A percentile compares a stretch with the other conserved stretches of the same genome.
These are phyloP conservation scores for Pomacea canaliculata DNA, from an alignment of 2,888 invertebrate species.

Conservation along the genomic window DNA sequence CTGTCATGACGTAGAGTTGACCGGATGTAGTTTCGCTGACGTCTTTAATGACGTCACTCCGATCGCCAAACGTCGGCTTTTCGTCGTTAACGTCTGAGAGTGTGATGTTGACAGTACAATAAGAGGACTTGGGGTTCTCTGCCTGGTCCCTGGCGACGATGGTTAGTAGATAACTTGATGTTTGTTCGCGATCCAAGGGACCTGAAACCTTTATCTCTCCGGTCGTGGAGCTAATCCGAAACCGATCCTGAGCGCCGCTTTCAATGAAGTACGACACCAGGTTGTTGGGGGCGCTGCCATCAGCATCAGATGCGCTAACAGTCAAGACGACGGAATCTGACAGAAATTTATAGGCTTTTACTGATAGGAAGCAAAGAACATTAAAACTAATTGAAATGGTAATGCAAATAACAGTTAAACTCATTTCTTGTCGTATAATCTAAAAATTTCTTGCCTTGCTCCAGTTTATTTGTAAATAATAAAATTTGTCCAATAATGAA, in stretches of 20 bases:
- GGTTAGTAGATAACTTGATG: conserved; percentile 48
- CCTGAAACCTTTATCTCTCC: conserved; percentile 90
- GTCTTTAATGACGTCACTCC: neutral
- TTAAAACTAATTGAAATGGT: too few relatives aligned
- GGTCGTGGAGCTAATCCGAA: conserved; percentile 86
- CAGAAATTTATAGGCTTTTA: neutral
- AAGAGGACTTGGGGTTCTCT: conserved; percentile 28
- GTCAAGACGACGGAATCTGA: neutral
- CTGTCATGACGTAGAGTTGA: conserved; percentile 12
- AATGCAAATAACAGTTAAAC: too few relatives aligned
- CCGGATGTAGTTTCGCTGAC: neutral
- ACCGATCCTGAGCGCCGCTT: conserved; percentile 91
- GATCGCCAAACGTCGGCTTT: conserved; percentile 76
- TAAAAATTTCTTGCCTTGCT: too few relatives aligned
- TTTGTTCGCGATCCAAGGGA: conserved; percentile 87
- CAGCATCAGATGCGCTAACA: conserved; percentile 43
- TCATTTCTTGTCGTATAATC: too few relatives aligned
- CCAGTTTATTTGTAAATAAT: too few relatives aligned
- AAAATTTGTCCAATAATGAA: too few relatives aligned
- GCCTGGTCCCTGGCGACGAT: conserved; percentile 63
- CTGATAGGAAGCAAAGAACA: too few relatives aligned
- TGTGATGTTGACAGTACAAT: conserved; percentile 73
- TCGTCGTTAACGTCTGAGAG: conserved; percentile 95
- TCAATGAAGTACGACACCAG: conserved; percentile 90
- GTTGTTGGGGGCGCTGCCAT: conserved; percentile 79